Base-by-base conservation (phyloP, 2,888 invertebrate species). In the Zhuqinia jingwanae region DNA sequence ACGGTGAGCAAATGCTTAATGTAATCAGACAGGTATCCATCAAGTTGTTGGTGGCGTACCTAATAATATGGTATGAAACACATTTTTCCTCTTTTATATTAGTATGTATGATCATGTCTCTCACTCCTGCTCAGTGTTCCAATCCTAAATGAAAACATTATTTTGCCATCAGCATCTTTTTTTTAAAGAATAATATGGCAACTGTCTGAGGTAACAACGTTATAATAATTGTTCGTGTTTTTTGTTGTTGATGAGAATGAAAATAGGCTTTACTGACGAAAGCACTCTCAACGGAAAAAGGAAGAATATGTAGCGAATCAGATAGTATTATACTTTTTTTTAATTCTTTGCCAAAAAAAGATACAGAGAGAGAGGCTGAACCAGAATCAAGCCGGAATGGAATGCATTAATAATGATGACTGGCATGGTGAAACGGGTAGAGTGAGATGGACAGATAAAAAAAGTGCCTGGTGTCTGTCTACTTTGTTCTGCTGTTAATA, bases 371-470 rank as follows among this genome's bases (percentile, higher is more conserved):
- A 65, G 65, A 42, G 63, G 65, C 17, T 50, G 53, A 27, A 50
- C 53, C 20, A 22, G 17, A 75, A 75, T 53, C 65, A 65, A 58
- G 22, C 10, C 17, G 3, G 17, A 22, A 30, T 22, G 17, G 65
- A 70, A 22, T 75, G 75, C 53, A 47, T 70, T 70, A 45, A 36
- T 75, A 75, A 75, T 53, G 27, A 53, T 53, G 50, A 53, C 75
- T 75, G 75, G 75, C 75, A 75, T 20, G 30, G 25, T n/a, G 47
- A 70, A 70, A 70, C 50, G 75, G 75, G 5, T 22, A 68, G 47
- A 75, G n/a, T n/a, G n/a, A 58, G 20, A 20, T 75, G 75, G 53
- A 75, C 53, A 53, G 75, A 75, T 50, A 50, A 47, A 47, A n/a
- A n/a, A n/a, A n/a, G 53, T 50, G 27, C 50, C 25, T 50, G 70